These are phyloP conservation scores for Peribatodes rhomboidaria DNA, from an alignment of 2,888 invertebrate genomes.

Conservation along the genomic window DNA sequence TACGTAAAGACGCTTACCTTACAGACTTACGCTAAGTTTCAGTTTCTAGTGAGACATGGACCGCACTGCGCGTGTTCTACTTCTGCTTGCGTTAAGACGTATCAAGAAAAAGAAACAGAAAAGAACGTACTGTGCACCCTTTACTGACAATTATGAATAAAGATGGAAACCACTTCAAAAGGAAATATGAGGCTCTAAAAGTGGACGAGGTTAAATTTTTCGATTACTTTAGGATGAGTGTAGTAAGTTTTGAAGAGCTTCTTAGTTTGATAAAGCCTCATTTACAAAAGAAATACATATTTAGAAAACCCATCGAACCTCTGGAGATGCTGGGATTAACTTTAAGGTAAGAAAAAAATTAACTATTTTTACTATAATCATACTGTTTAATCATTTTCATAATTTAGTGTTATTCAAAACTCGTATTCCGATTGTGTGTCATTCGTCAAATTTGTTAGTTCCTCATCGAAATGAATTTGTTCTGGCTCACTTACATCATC, in stretches of 20 bases:
- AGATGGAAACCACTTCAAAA: conserved; percentile 21
- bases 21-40: too few species aligned
- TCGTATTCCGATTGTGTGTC: conserved; percentile 19
- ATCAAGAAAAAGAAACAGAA: conserved; percentile 18
- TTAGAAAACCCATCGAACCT: conserved; percentile 18
- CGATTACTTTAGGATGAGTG: conserved; percentile 21
- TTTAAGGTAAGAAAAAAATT: conserved; percentile 20
- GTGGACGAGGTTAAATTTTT: conserved; percentile 22
- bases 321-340: conserved; percentile 20
- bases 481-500: conserved; percentile 31
- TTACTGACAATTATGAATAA: conserved; percentile 22
- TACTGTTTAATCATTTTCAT: conserved; percentile 15
- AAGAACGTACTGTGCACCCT: conserved; percentile 21
- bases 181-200: conserved; percentile 20
- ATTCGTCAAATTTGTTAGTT: conserved; percentile 25
- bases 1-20: conserved; percentile 21
- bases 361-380: conserved; percentile 20
- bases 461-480: conserved; percentile 31
- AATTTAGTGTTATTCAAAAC: conserved; percentile 25
- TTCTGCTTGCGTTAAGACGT: conserved; percentile 28
- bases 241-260: conserved; percentile 20
- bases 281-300: conserved; percentile 19
- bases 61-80: conserved; percentile 33
- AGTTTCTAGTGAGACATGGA: conserved; percentile 35
- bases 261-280: conserved; percentile 21